These are phyloP conservation scores for Oreochromis niloticus DNA, from an alignment of 2,113 vertebrate species.

Conservation along the genomic window DNA sequence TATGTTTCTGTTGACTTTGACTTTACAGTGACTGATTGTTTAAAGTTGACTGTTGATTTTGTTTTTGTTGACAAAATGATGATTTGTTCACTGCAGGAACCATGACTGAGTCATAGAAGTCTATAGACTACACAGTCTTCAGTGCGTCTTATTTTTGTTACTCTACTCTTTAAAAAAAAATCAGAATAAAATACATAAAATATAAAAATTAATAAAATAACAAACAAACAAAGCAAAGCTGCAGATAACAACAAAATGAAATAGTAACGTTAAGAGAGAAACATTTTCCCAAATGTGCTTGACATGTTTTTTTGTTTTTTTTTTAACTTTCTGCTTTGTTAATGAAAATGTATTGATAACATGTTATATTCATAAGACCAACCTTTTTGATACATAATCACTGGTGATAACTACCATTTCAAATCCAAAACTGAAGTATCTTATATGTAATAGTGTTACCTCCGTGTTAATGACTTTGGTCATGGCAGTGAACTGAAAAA, in stretches of 20 bases:
- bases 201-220: background rate
- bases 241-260: background rate
- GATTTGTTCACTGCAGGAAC: background rate
- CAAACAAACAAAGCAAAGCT: background rate
- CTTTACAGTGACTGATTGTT: background rate
- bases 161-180: background rate
- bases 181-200: background rate
- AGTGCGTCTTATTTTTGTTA: accelerated
- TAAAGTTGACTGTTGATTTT: background rate
- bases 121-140: background rate
- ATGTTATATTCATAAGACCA: background rate
- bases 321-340: background rate
- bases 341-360: background rate
- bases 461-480: background rate
- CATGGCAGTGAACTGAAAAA: background rate
- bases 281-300: background rate
- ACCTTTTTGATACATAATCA: background rate
- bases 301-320: accelerated
- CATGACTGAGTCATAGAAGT: background rate
- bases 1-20: background rate
- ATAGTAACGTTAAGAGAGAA: background rate
- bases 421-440: background rate
- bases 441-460: accelerated
- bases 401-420: background rate
- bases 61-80: accelerated